A percentile compares a stretch with the other conserved stretches of the same genome.
Conservation (phyloP, 2,888 invertebrate species). For the Cancer borealis region DNA sequence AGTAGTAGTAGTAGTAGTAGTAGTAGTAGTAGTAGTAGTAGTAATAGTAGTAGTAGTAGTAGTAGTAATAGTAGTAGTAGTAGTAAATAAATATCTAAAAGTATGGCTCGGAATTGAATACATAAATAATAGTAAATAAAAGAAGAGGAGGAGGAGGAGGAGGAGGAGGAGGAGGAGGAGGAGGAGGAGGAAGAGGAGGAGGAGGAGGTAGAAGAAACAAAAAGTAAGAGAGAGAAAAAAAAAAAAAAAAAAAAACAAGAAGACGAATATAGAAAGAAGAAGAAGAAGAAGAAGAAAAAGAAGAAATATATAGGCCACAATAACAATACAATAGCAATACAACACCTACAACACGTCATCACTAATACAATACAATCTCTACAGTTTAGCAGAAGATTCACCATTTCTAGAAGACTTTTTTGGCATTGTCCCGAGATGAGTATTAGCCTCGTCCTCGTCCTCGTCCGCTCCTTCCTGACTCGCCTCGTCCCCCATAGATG, state of each 20-base stretch:
- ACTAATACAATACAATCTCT: not conserved
- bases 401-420: not conserved
- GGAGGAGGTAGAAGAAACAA: not conserved
- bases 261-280: not conserved
- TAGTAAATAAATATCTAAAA: no score
- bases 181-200: not conserved
- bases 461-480: not conserved
- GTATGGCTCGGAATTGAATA: not conserved
- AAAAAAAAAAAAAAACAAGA: not conserved
- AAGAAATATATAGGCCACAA: not conserved
- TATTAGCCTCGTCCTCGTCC: no score
- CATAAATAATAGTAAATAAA: not conserved
- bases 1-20: constrained; percentile 39
- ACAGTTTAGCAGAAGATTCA: not conserved
- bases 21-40: constrained; percentile 45
- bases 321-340: not conserved
- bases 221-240: not conserved
- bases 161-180: not conserved
- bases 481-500: constrained; percentile 51
- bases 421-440: not conserved
- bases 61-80: no score
- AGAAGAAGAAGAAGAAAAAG: not conserved
- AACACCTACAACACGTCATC: not conserved
- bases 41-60: constrained; percentile 12
- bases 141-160: not conserved